Conservation (phyloP, 2,888 invertebrate genomes). For the Penaeus monodon region DNA sequence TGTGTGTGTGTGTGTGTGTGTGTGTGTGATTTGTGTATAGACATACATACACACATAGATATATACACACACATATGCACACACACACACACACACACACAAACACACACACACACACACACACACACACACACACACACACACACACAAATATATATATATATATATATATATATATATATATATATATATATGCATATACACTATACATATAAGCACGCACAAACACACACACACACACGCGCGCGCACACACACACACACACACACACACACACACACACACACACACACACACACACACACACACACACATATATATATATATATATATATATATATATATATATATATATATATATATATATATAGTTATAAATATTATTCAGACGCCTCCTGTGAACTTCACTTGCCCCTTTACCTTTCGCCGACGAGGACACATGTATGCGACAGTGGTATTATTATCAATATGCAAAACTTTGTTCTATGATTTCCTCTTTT, state of each 20-base stretch:
- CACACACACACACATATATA: constrained; percentile 7
- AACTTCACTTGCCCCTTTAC: too few species aligned
- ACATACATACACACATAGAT: too few species aligned
- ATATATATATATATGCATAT: constrained; percentile 2
- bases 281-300: not conserved
- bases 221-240: not conserved
- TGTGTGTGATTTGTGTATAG: too few species aligned
- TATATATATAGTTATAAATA: constrained; percentile 15
- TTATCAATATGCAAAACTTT: too few species aligned
- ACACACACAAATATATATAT: constrained; percentile 8
- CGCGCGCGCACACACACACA: not conserved
- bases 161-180: not conserved
- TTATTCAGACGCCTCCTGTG: not conserved
- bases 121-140: too few species aligned
- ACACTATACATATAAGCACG: not conserved
- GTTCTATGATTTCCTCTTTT: too few species aligned
- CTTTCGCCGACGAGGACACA: too few species aligned
- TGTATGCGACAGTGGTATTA: too few species aligned
- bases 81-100: too few species aligned
- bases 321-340: not conserved
- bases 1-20: too few species aligned
- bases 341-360: not conserved
- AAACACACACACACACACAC: too few species aligned
- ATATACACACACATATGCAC: too few species aligned
- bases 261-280: not conserved